phyloP scores from a whole-genome alignment of 2,888 invertebrate genomes.

The Platycheirus albimanus region DNA sequence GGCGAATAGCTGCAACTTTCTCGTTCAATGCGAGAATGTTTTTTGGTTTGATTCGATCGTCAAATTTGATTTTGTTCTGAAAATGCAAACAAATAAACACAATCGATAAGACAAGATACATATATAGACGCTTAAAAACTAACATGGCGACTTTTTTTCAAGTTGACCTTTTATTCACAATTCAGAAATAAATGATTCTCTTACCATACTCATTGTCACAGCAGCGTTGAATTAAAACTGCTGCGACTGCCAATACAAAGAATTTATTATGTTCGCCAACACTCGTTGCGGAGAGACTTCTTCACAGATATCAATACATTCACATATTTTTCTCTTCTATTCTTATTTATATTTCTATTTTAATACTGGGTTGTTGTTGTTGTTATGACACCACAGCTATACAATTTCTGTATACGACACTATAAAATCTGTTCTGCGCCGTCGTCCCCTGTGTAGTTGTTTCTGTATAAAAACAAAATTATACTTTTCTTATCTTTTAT shows the following conservation, averaged over 20 bases:
- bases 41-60: conserved; percentile 81
- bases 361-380: no score
- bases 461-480: no score
- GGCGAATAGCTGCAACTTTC: conserved; percentile 80
- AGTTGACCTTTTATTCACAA: neutral
- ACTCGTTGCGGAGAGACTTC: conserved; percentile 61
- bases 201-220: conserved; percentile 52
- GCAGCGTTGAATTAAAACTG: conserved; percentile 55
- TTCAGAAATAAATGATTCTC: conserved; percentile 7
- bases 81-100: conserved; percentile 25
- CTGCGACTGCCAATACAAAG: neutral
- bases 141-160: conserved; percentile 9
- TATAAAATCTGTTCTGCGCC: no score
- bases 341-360: no score
- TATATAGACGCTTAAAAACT: neutral
- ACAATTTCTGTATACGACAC: no score
- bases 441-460: conserved; percentile 53
- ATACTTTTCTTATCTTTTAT: no score
- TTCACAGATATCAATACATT: neutral
- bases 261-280: conserved; percentile 8
- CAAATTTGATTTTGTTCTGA: conserved; percentile 79
- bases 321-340: conserved; percentile 40
- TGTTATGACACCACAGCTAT: no score
- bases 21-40: conserved; percentile 81
- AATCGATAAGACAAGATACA: neutral